Percentiles rank a stretch among this genome's conserved stretches.
Evolutionary conservation across 2,113 vertebrate species (phyloP).

Genomic region (Pteronura brasiliensis): DNA sequence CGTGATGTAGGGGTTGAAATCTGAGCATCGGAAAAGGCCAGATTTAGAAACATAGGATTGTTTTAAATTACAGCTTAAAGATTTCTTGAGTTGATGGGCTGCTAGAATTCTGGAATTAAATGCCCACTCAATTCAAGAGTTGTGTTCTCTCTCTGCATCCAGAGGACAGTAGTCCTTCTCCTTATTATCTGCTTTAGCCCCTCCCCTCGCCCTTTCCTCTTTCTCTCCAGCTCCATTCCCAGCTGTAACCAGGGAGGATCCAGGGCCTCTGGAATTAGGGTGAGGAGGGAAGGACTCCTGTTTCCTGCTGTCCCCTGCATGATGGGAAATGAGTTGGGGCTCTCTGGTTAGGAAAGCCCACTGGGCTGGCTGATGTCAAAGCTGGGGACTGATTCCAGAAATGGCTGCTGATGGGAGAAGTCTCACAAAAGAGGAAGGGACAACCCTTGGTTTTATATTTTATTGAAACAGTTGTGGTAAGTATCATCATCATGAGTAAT

Average conservation of each 20-base stretch:
- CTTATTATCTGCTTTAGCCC: not conserved
- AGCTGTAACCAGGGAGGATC: not conserved
- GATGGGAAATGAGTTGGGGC: not conserved
- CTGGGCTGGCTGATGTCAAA: not conserved
- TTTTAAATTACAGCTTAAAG: not conserved
- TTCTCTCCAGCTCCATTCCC: not conserved
- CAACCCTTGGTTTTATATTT: not conserved
- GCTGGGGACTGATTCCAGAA: not conserved
- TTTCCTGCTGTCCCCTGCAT: not conserved
- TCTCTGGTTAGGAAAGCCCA: not conserved
- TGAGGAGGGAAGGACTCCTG: not conserved
- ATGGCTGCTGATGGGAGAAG: not conserved
- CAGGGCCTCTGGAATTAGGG: not conserved
- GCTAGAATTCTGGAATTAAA: not conserved
- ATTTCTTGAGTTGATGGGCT: not conserved
- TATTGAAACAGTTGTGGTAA: too few relatives aligned
- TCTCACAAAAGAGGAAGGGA: not conserved
- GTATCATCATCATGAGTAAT: not conserved
- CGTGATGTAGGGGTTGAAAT: not conserved
- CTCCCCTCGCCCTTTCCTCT: not conserved
- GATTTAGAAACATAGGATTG: not conserved
- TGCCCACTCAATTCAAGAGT: not conserved
- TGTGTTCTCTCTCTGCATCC: not conserved
- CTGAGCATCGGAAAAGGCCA: not conserved
- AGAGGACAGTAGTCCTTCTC: not conserved